Base-by-base conservation (phyloP, 2,113 vertebrate genomes). In the Seriola quinqueradiata region DNA sequence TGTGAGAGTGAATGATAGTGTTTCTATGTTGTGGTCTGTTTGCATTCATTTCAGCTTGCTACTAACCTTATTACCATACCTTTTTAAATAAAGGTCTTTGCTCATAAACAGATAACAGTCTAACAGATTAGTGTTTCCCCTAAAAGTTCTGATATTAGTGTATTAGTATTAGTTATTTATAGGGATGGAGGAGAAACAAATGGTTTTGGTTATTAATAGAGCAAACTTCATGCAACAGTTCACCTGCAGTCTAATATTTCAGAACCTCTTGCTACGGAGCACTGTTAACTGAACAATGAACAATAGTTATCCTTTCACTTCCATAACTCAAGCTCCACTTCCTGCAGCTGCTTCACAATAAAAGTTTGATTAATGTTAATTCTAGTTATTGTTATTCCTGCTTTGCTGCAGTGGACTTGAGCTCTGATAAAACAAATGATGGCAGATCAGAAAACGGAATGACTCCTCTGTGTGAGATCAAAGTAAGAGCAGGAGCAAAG, bases 321-420 rank as follows among this genome's bases (percentile, higher is more conserved):
- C 5, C 11, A 13, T 32, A 52, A 48, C 11, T 52, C 6, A 17
- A 61, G 36, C 38, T 73, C 19, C 11, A 70, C 65, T 57, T 77
- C 65, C 65, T 79, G 55, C 16, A 13, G 23, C 21, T 50, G 59
- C 46, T 77, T 83, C 72, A 74, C 76, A 70, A 57, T 77, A 74
- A 88, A 82, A 79, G 77, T 14, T 1, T 17, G 0, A 28, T n/a
- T 0, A 28, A 9, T 44, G 11, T 34, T 5, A 28, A 3, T 14
- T 17, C 34, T 5, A 0, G 3, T 28, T 0, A 2, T 11, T 17
- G 3, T n/a, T 0, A 2, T 11, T 17, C 25, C 4, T 0, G 2
- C 14, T 23, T 40, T 50, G 6, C 34, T 40, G 34, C 23, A 2
- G 23, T n/a, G 42, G 54, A 48, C 58, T 63, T 34, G 0, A 19